Base-by-base conservation (phyloP, 2,888 invertebrate species). In the Eristalinus sepulchralis region DNA sequence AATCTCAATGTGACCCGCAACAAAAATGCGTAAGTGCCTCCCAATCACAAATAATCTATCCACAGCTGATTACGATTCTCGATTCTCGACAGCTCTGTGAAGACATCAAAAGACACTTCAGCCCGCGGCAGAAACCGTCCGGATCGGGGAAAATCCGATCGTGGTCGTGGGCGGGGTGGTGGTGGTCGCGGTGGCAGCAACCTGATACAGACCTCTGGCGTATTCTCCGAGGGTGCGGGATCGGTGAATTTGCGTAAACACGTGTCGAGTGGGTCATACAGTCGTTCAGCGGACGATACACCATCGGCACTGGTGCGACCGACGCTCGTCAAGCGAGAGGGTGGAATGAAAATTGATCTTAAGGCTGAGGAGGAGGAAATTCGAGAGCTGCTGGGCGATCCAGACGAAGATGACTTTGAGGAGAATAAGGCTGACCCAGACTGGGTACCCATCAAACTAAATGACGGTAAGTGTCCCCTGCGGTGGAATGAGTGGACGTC, bases 1-100 rank as follows among this genome's bases (percentile, higher is more conserved):
- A 95, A 95, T 90, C 91, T 95, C 67, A 95, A 95, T 90, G 95
- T 94, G 0, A 92, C 94, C 70, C 93, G 95, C 71, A 95, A 94
- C 90, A 95, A 94, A 90, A 94, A 93, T 89, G 84, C 90, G 93
- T 93, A 88, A 91, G 92, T 90, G 11, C 24, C 39, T 8, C 17
- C 47, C 2, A 27, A 47, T 8, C 4, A 17, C 47, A 8, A 47
- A 1, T 47, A 17, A 8, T 8, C 17, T 17, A 2, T 47, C 6
- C 17, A 1, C 47, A 6, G 17, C 6, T 17, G 8, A 17, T 17
- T 8, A 17, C 8, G 47, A 0, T 27, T 47, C 47, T 47, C 17
- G n/a, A 17, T 6, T 17, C 0, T 17, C 5, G 47, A 5, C 68
- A 93, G 93, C 11, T 92, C 91, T 88, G 92, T 92, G 0, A 92